Percentiles rank a stretch among this genome's conserved stretches.
Evolutionary conservation across 2,797 vertebrate species (phyloP).

Genomic region (Malurus splendens): DNA sequence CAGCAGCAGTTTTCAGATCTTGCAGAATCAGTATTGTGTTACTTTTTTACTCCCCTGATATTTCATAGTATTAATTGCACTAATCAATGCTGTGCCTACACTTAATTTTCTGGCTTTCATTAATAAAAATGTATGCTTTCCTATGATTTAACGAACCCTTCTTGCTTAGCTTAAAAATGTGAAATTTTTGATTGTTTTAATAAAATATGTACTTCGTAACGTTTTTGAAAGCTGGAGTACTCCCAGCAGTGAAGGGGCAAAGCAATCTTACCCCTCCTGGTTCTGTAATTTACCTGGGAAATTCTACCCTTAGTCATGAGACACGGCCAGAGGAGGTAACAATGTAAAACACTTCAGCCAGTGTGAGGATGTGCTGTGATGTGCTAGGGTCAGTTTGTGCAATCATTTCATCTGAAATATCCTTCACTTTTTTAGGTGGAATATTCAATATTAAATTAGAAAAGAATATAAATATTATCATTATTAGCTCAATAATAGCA

Average conservation of each 20-base stretch:
- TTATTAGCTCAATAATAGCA: neutral
- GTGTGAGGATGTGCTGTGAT: rapidly evolving
- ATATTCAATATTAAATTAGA: neutral
- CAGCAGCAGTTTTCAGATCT: neutral
- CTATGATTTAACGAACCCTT: neutral
- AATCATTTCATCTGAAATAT: neutral
- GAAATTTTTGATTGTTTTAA: neutral
- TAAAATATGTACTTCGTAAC: neutral
- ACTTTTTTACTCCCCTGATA: neutral
- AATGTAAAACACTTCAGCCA: neutral
- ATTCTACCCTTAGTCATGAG: neutral
- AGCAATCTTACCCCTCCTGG: neutral
- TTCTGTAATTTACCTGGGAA: neutral
- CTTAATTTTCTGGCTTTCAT: neutral
- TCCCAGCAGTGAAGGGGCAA: neutral
- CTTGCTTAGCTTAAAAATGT: neutral
- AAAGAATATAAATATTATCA: neutral
- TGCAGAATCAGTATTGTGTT: neutral
- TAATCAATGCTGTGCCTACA: neutral
- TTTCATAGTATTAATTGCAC: neutral
- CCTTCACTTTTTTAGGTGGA: neutral
- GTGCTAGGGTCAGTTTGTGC: neutral
- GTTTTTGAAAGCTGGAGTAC: neutral
- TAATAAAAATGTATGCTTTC: neutral
- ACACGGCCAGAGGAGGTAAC: neutral